Evolutionary conservation across 1,140 invertebrate species (phyloP), one percentile per base, ranked within the genome.

Genomic region (Apis dorsata): DNA sequence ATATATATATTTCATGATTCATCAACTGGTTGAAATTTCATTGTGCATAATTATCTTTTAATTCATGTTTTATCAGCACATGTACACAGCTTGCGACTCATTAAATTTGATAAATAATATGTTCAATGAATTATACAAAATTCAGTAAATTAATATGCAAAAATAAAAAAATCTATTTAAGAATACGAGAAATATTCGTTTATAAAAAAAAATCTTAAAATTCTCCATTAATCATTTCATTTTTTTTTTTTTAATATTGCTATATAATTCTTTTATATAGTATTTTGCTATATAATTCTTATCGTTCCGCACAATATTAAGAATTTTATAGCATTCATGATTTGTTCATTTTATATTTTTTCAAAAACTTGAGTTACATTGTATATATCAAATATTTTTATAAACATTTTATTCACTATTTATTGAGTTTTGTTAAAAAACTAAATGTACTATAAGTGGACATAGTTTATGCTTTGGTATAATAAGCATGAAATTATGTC

Each of bases 381-480:
- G 51, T 66, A 74, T 77, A 81, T 62, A 57, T 70, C 21, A 72
- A 49, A 49, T 60, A 9, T 77, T 63, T 65, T 72, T 65, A n/a
- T 53, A 15, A 69, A 34, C 12, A 55, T 55, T 55, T 9, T 65
- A 53, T 17, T 15, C 24, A 63, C 19, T 63, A 34, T 60, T 62
- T 12, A 24, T 15, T 49, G 11, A 53, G 21, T 57, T 73, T 60
- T 17, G 59, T 84, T 28, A 44, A 11, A 34, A 83, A 81, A 88
- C 84, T 84, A 86, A 4, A 44, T 44, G 5, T 44, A 44, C 5
- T 9, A 1, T 63, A 28, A 78, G 81, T 57, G 13, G 11, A 55
- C 65, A 69, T 51, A 75, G 49, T 70, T 80, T 80, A 65, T 76
- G 55, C 51, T 81, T 88, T 87, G 69, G 51, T 49, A 75, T 49